Evolutionary conservation across 2,797 vertebrate genomes (phyloP).

Genomic region (Simalia tracyae): DNA sequence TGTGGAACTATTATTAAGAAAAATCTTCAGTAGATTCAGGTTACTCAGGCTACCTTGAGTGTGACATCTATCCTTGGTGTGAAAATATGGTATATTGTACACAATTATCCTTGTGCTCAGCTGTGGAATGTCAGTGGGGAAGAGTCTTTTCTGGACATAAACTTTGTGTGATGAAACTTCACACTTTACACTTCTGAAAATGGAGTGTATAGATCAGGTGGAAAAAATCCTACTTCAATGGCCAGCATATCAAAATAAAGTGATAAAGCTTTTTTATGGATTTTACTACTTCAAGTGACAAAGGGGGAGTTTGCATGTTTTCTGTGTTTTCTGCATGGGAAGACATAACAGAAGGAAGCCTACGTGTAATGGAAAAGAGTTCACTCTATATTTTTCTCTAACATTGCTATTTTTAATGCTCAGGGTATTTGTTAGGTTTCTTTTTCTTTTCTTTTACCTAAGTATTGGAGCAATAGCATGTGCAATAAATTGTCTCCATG

Average conservation of each 20-base stretch:
- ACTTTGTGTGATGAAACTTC: background rate
- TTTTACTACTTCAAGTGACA: background rate
- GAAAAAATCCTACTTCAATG: background rate
- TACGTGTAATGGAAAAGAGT: background rate
- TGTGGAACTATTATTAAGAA: background rate
- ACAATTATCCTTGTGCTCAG: background rate
- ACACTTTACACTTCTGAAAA: background rate
- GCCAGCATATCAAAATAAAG: background rate
- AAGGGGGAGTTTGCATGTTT: background rate
- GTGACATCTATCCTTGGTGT: background rate
- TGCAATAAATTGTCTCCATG: too few relatives aligned
- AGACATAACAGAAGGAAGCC: background rate
- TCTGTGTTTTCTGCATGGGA: background rate
- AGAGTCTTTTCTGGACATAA: background rate
- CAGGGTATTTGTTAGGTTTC: background rate
- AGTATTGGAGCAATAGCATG: background rate
- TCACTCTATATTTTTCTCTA: background rate
- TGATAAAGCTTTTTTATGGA: background rate
- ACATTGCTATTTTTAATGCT: background rate
- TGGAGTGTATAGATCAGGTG: background rate
- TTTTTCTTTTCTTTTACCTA: background rate
- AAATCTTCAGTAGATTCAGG: background rate
- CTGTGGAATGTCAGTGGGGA: background rate
- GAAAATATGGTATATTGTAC: background rate
- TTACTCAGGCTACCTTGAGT: background rate